Conservation (phyloP, 2,797 vertebrate species). For the Melanotaenia maccullochi region DNA sequence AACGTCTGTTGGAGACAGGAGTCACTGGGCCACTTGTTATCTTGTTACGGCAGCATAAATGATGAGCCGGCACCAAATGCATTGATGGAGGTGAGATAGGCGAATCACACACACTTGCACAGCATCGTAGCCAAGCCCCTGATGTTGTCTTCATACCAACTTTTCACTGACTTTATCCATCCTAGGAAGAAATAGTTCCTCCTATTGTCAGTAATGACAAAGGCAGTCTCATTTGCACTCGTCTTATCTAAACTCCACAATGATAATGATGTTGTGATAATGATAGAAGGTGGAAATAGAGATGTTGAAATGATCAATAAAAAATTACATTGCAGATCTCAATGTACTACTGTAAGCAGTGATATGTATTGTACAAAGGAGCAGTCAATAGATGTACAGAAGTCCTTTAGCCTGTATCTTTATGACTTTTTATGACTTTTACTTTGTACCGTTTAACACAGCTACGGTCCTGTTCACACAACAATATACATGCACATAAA, state of each 20-base stretch:
- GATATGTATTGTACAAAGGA: neutral
- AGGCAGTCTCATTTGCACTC: constrained; percentile 11
- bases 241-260: neutral
- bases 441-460: neutral
- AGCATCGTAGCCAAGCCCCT: constrained; percentile 57
- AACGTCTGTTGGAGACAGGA: constrained; percentile 68
- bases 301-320: neutral
- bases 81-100: constrained; percentile 79
- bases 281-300: neutral
- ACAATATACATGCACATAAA: neutral
- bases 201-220: constrained; percentile 25
- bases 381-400: neutral
- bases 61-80: constrained; percentile 66
- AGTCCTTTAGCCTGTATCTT: neutral
- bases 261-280: neutral
- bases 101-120: constrained; percentile 51
- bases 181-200: constrained; percentile 35
- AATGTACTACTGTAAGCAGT: neutral
- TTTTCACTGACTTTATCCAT: constrained; percentile 48
- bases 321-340: neutral
- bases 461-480: neutral
- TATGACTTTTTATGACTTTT: neutral
- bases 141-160: constrained; percentile 58
- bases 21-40: constrained; percentile 77
- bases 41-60: constrained; percentile 76